Evolutionary conservation across 1,140 invertebrate species (phyloP).

Genomic region (Drosophila parabipectinata): DNA sequence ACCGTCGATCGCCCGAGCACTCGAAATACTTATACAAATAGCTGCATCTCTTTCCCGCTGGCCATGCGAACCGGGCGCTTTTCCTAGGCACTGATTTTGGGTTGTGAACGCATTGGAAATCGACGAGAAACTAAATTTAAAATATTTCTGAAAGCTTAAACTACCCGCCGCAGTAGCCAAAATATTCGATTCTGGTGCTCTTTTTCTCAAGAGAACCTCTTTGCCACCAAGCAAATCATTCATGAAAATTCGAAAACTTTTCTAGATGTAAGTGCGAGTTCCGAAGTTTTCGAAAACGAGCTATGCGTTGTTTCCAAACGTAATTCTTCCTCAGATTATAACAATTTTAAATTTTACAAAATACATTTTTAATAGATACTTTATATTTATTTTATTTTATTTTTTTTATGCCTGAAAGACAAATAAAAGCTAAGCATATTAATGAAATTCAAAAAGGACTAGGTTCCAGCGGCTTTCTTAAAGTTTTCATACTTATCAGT

Average conservation of each 20-base stretch:
- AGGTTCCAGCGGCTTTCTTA: background rate
- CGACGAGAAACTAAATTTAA: slow-evolving; percentile 80
- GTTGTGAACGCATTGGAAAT: slow-evolving; percentile 76
- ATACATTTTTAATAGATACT: no score
- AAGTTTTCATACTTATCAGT: background rate
- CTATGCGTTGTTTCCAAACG: no score
- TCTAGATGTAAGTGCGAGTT: background rate
- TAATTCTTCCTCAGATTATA: no score
- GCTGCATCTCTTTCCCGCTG: slow-evolving; percentile 75
- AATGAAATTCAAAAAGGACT: background rate
- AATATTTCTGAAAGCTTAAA: slow-evolving; percentile 68
- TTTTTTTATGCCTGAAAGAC: background rate
- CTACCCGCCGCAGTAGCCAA: slow-evolving; percentile 39
- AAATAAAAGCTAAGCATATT: no score
- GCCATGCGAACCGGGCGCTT: slow-evolving; percentile 42
- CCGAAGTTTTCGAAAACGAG: background rate
- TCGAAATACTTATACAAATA: slow-evolving; percentile 76
- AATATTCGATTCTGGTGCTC: slow-evolving; percentile 18
- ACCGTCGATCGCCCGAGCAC: slow-evolving; percentile 65
- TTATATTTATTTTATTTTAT: background rate
- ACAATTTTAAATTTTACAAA: no score
- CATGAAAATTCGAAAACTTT: slow-evolving; percentile 2
- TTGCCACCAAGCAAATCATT: background rate
- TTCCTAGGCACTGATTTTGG: slow-evolving; percentile 36
- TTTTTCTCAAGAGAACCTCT: slow-evolving; percentile 21